Base-by-base conservation (phyloP, 2,113 vertebrate genomes). In the Leuciscus idus region DNA sequence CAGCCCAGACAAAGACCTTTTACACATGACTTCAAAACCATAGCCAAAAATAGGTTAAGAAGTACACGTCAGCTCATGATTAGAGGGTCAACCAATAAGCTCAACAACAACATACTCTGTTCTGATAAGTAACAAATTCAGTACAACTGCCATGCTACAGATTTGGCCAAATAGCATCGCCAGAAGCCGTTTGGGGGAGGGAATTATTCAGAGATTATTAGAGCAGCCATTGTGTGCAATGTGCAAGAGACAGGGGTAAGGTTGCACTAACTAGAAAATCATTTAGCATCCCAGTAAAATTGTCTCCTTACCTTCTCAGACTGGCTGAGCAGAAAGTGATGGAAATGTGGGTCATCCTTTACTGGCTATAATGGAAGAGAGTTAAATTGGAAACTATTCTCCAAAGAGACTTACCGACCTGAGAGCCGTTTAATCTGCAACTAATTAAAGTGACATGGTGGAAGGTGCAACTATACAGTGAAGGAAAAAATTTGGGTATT, bases 301-400 rank as follows among this genome's bases (percentile, higher is more conserved):
- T 66, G 68, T 62, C 84, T 81, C 82, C 96, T 95, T 94, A 99
- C 98, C 97, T 99, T 99, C 92, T 99, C 97, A 75, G 98, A 97
- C 93, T 99, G 98, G 95, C 97, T 99, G 91, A 99, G 96, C 88
- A 99, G 95, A 92, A 99, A 99, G 94, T 99, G 98, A 93, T 98
- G 97, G 76, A 99, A 99, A 93, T 99, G 97, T 87, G 98, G 97
- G 93, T 99, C 98, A 85, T 99, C 97, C 94, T 97, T 97, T 91
- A 98, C 95, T 82, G 96, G 96, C 98, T 99, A 95, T 87, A 97
- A 97, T 85, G 87, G 92, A 91, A 96, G 72, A 94, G 57, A 93
- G 75, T 85, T 92, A 36, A 91, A 86, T 91, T 83, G 78, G 87
- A 90, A 83, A 68, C 66, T 62, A 70, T 84, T 89, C 72, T 88